Base-by-base conservation (phyloP, 2,113 vertebrate species). In the Triplophysa dalaica region DNA sequence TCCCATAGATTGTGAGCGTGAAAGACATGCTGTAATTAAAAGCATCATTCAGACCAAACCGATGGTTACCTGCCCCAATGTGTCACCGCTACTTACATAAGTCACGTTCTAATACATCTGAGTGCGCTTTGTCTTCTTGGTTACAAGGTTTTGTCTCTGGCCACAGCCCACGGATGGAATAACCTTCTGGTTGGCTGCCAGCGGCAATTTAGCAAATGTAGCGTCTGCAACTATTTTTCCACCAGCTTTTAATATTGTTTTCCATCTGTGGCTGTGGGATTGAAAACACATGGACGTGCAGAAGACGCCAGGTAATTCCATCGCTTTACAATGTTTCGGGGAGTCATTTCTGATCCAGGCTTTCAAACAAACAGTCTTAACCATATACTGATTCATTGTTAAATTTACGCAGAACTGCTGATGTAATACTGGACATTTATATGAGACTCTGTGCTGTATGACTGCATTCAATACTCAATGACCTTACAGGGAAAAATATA, bases 221-320 rank as follows among this genome's bases (percentile, higher is more conserved):
- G 26, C 54, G 88, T 87, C 88, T 86, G 86, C 83, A 88, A 88
- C 86, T 80, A 73, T 85, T 88, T 83, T 87, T 86, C 89, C 87
- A 90, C 61, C 81, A 67, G 76, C 41, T 80, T 82, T 87, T 80
- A 81, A 1, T 83, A 84, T 87, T 84, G 67, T 73, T 79, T 78
- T 79, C 67, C 43, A 78, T 72, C 81, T 80, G 45, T 67, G 82
- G 75, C 81, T 86, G 83, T 82, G 86, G 88, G 89, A 92, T 90
- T 88, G 87, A 88, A 87, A 85, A 84, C 89, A 91, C 81, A 87
- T 88, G 87, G 84, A 82, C 73, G 72, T 70, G 84, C 81, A 83
- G 7, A 1, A 75, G 75, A 66, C 86, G 88, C 86, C 86, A 87
- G 85, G 88, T 68, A 41, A 77, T 82, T 81, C 58, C 70, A 60